A percentile compares a stretch with the other conserved stretches of the same genome.
Conservation (phyloP, 2,113 vertebrate genomes). For the Saimiri boliviensis region DNA sequence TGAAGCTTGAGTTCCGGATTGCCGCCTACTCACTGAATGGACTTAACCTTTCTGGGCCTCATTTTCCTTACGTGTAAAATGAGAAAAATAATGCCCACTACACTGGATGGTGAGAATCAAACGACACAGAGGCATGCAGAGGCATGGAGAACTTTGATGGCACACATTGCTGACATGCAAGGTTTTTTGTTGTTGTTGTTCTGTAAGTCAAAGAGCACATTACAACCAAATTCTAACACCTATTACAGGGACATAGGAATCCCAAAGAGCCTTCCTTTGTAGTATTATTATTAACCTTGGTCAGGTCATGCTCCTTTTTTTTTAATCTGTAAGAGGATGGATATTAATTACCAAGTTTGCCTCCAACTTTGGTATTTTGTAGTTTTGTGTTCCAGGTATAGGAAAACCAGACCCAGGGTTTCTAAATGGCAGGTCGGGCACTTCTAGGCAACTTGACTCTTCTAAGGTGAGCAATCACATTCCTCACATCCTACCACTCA, state of each 20-base stretch:
- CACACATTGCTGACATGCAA: accelerated
- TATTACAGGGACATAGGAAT: neutral
- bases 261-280: neutral
- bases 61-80: neutral
- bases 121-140: too few relatives aligned
- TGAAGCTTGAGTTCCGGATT: neutral
- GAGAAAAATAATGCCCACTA: neutral
- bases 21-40: neutral
- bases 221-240: neutral
- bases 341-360: neutral
- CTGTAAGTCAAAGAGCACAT: neutral
- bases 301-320: neutral
- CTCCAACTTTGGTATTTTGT: neutral
- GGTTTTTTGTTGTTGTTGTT: neutral
- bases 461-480: neutral
- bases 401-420: neutral
- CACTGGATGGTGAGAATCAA: neutral
- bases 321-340: neutral
- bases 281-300: neutral
- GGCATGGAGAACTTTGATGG: neutral
- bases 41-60: neutral
- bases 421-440: neutral
- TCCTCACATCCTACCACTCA: neutral
- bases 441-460: neutral
- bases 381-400: neutral